Base-by-base conservation (phyloP, 1,140 invertebrate genomes). In the Panagrolaimus sp. region DNA sequence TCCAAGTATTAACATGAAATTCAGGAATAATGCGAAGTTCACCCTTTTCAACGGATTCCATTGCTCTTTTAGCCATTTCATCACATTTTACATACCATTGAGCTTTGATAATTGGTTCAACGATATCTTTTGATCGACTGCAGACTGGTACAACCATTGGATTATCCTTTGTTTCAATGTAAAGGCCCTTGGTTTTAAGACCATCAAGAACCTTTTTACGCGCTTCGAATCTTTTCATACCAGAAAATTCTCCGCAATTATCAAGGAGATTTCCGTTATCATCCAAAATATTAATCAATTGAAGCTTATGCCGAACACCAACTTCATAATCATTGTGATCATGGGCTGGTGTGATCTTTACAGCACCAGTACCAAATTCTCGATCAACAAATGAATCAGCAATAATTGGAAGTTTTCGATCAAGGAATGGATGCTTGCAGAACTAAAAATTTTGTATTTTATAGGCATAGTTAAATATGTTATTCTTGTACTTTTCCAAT, bases 341-440 rank as follows among this genome's bases (percentile, higher is more conserved):
- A 83, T 98, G 96, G 24, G 94, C 95, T 1, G 96, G 95, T 26
- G 96, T 98, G 64, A 99, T 96, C 87, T 99, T 99, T 0, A 99
- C 95, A 76, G 93, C 94, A 80, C 95, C 94, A 74, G 94, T 97
- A 76, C 94, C 95, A 86, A 97, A 97, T 47, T 89, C 88, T 85
- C 89, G 90, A 69, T 97, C 94, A 8, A 98, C 94, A 85, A 91
- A 93, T 38, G 91, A 89, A 84, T 98, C 95, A 58, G 89, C 88
- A 21, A 98, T 87, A 78, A 98, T 91, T 0, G 91, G 91, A 73
- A 98, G 83, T 70, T 88, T 88, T 55, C 93, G 87, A 65, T 90
- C 85, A 68, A 89, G 88, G 80, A 95, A 93, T 0, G 94, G 93
- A 89, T 96, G 93, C 2, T 86, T 84, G 17, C 21, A 21, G 28